Evolutionary conservation across 2,797 vertebrate genomes (phyloP).

Genomic region (Capromys pilorides): DNA sequence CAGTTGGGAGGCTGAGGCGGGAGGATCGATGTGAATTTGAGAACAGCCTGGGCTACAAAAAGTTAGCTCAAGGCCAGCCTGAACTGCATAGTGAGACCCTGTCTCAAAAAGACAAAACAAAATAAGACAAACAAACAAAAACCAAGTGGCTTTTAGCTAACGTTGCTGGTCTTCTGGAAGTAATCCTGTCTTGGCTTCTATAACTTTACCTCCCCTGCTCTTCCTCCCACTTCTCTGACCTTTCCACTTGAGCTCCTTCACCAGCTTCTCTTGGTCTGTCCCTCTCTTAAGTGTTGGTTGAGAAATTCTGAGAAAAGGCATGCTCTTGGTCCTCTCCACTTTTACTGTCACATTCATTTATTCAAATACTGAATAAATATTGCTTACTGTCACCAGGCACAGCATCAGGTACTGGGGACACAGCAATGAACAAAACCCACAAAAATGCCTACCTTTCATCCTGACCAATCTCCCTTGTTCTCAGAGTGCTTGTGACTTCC

Average conservation of each 20-base stretch:
- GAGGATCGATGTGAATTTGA: too few relatives aligned
- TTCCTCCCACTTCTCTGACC: neutral
- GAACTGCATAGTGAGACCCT: too few relatives aligned
- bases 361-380: slow-evolving; percentile 33
- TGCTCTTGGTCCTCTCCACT: neutral
- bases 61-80: too few relatives aligned
- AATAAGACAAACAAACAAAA: too few relatives aligned
- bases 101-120: too few relatives aligned
- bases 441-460: neutral
- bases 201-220: neutral
- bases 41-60: too few relatives aligned
- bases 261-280: neutral
- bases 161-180: neutral
- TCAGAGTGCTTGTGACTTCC: neutral
- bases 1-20: too few relatives aligned
- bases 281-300: neutral
- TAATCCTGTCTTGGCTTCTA: neutral
- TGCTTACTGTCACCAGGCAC: neutral
- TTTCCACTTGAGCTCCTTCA: neutral
- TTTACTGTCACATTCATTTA: slow-evolving; percentile 30
- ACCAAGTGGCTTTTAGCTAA: neutral
- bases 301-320: neutral
- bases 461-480: neutral
- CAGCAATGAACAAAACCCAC: slow-evolving; percentile 6
- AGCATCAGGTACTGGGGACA: neutral